Evolutionary conservation across 2,113 vertebrate genomes (phyloP).

Genomic region (Ellobius talpinus): DNA sequence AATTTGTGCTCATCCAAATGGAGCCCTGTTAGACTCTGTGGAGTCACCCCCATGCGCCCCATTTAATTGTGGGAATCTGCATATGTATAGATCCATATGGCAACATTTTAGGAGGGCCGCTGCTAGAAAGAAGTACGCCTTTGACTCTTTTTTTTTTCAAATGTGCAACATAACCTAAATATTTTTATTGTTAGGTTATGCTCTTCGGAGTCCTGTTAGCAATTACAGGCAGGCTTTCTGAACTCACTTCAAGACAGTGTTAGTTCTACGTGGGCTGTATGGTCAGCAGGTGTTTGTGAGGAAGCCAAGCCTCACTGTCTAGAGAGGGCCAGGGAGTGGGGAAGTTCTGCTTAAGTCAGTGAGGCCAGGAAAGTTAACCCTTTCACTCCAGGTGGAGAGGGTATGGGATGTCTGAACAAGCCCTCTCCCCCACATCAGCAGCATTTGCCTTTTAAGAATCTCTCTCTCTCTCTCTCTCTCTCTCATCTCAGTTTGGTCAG

Average conservation of each 20-base stretch:
- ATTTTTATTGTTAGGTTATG: slow-evolving; percentile 88
- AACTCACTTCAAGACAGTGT: slow-evolving; percentile 81
- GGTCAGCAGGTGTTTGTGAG: slow-evolving; percentile 85
- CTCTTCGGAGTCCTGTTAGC: slow-evolving; percentile 85
- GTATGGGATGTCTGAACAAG: background rate
- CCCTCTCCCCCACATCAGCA: background rate
- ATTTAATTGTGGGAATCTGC: slow-evolving; percentile 80
- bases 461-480: background rate
- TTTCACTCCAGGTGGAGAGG: slow-evolving; percentile 46
- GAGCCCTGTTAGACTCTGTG: slow-evolving; percentile 66
- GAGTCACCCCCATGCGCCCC: slow-evolving; percentile 43
- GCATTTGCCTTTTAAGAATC: background rate
- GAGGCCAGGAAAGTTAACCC: slow-evolving; percentile 68
- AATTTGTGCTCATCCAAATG: slow-evolving; percentile 67
- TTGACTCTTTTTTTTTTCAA: slow-evolving; percentile 72
- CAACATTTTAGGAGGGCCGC: slow-evolving; percentile 80
- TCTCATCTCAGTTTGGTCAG: background rate
- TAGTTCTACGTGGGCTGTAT: slow-evolving; percentile 77
- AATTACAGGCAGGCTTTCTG: slow-evolving; percentile 84
- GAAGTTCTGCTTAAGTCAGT: slow-evolving; percentile 41
- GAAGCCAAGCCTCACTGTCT: slow-evolving; percentile 79
- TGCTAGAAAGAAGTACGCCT: slow-evolving; percentile 80
- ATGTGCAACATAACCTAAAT: slow-evolving; percentile 85
- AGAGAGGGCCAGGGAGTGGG: slow-evolving; percentile 62
- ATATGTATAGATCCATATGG: slow-evolving; percentile 82